Conservation (phyloP, 2,113 vertebrate species). For the Paraplagusia blochii region DNA sequence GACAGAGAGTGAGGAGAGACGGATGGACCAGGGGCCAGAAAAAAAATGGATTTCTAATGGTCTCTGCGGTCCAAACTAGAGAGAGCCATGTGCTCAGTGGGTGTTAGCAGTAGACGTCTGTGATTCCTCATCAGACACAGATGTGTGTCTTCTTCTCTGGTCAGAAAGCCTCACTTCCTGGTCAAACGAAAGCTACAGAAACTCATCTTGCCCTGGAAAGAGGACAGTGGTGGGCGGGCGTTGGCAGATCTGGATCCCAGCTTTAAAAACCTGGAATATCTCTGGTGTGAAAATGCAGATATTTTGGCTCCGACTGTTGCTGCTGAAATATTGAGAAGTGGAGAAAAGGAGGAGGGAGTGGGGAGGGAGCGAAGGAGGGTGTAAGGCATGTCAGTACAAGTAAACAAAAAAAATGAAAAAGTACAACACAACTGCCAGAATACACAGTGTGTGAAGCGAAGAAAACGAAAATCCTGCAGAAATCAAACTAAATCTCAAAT, state of each 20-base stretch:
- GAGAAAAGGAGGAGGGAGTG: background rate
- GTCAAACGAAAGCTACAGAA: too few species aligned
- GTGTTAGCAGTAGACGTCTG: too few species aligned
- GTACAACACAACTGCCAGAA: background rate
- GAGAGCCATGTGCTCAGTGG: too few species aligned
- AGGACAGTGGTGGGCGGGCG: constrained; percentile 15
- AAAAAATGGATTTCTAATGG: too few species aligned
- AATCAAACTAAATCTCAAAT: background rate
- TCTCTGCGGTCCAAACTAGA: too few species aligned
- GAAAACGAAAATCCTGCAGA: background rate
- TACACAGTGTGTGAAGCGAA: background rate
- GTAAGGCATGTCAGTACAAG: background rate
- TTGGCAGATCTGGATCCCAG: constrained; percentile 46
- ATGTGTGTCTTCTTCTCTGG: too few species aligned
- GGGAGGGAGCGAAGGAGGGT: background rate
- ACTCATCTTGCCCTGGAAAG: constrained; percentile 9
- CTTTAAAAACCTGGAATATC: constrained; percentile 45
- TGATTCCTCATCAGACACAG: too few species aligned
- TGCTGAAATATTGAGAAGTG: constrained; percentile 38
- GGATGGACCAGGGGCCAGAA: too few species aligned
- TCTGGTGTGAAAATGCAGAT: constrained; percentile 59
- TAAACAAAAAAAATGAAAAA: background rate
- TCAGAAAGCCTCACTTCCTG: too few species aligned
- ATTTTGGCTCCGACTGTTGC: constrained; percentile 33
- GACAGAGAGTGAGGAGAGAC: too few species aligned